Evolutionary conservation across 2,113 vertebrate genomes (phyloP).

Genomic region (Nothoprocta perdicaria): DNA sequence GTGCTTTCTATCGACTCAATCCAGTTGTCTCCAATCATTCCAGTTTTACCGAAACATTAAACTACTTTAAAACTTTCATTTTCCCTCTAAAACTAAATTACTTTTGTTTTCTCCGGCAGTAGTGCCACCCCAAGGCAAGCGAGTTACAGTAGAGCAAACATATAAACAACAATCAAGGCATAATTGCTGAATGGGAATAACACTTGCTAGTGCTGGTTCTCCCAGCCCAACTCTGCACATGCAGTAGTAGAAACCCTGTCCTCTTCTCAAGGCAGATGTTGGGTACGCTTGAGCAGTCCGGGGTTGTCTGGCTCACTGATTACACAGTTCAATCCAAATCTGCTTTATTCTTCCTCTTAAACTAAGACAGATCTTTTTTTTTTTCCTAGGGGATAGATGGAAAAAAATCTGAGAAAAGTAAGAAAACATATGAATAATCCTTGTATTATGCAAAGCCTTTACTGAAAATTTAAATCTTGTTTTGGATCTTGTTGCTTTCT

Average conservation of each 20-base stretch:
- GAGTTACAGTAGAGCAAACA: conserved; percentile 77
- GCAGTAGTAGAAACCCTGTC: conserved; percentile 42
- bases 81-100: conserved; percentile 82
- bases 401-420: conserved; percentile 19
- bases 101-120: conserved; percentile 74
- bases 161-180: conserved; percentile 79
- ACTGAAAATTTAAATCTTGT: conserved; percentile 15
- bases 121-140: conserved; percentile 74
- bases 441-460: conserved; percentile 18
- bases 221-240: conserved; percentile 24
- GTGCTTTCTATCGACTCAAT: conserved; percentile 69
- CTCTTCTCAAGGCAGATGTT: conserved; percentile 48
- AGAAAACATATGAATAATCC: background rate
- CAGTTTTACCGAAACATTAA: conserved; percentile 78
- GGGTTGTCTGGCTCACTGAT: conserved; percentile 59
- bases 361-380: conserved; percentile 42
- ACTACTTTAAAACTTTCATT: conserved; percentile 83
- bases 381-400: background rate
- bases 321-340: conserved; percentile 55
- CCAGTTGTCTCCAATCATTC: conserved; percentile 75
- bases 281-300: conserved; percentile 27
- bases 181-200: conserved; percentile 78
- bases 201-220: conserved; percentile 52
- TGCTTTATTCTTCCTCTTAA: conserved; percentile 44
- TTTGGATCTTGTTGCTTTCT: conserved; percentile 25